phyloP scores from a whole-genome alignment of 2,113 vertebrate genomes.

The Onychostruthus taczanowskii region DNA sequence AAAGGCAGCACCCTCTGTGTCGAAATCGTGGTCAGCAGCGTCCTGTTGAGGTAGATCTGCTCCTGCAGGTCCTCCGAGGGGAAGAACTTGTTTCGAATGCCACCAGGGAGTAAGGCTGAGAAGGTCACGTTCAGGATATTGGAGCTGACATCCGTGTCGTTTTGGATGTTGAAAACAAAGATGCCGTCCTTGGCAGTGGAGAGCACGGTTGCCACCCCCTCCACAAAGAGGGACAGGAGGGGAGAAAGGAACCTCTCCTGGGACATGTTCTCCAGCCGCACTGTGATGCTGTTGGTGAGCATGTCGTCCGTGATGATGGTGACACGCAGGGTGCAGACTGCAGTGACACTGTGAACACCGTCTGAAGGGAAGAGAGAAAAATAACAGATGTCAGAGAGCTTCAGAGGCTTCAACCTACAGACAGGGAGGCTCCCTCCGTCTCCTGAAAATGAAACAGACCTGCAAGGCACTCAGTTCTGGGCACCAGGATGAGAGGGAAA shows the following conservation, averaged over 20 bases:
- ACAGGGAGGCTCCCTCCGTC: not conserved
- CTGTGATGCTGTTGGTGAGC: slow-evolving; percentile 97
- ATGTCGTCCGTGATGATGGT: slow-evolving; percentile 98
- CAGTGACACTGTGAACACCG: slow-evolving; percentile 81
- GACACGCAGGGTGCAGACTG: slow-evolving; percentile 88
- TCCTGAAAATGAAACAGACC: not conserved
- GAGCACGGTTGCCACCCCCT: slow-evolving; percentile 90
- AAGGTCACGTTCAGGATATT: slow-evolving; percentile 95
- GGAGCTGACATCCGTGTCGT: slow-evolving; percentile 90
- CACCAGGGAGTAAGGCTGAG: slow-evolving; percentile 87
- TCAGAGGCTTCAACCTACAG: not conserved
- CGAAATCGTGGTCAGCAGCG: slow-evolving; percentile 86
- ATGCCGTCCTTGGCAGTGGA: slow-evolving; percentile 87
- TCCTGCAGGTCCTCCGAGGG: slow-evolving; percentile 95
- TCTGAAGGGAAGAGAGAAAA: slow-evolving; percentile 71
- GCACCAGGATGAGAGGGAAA: not conserved
- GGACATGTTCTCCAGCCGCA: slow-evolving; percentile 97
- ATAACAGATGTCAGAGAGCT: not conserved
- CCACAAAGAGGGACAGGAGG: slow-evolving; percentile 87
- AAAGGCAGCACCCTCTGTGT: slow-evolving; percentile 93
- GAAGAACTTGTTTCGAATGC: slow-evolving; percentile 82
- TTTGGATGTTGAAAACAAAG: slow-evolving; percentile 96
- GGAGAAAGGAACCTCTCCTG: slow-evolving; percentile 96
- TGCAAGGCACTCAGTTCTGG: not conserved
- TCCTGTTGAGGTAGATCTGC: slow-evolving; percentile 95